phyloP scores from a whole-genome alignment of 1,140 invertebrate genomes.

The Eciton burchellii region DNA sequence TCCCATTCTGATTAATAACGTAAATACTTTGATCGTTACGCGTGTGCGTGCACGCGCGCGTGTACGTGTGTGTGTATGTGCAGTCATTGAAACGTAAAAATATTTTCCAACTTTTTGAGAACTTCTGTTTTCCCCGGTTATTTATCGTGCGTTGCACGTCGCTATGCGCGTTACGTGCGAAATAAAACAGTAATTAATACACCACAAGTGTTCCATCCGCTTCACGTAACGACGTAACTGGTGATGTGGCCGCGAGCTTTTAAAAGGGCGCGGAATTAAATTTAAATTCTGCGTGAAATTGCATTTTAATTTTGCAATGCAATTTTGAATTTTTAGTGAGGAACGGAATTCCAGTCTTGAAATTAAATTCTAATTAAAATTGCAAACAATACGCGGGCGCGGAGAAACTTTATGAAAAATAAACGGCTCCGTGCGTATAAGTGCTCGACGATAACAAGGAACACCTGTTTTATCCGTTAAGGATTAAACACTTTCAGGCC shows the following conservation, averaged over 20 bases:
- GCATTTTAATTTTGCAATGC: slow-evolving; percentile 62
- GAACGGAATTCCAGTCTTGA: slow-evolving; percentile 49
- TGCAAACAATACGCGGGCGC: slow-evolving; percentile 46
- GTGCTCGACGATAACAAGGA: slow-evolving; percentile 39
- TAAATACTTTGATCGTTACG: slow-evolving; percentile 56
- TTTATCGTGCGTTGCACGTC: slow-evolving; percentile 51
- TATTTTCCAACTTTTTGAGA: slow-evolving; percentile 38
- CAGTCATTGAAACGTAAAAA: slow-evolving; percentile 2
- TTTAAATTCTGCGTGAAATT: slow-evolving; percentile 62
- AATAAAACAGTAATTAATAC: slow-evolving; percentile 63
- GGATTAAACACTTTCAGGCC: slow-evolving; percentile 26
- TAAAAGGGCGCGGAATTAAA: slow-evolving; percentile 58
- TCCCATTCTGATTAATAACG: background rate
- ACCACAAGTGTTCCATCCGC: slow-evolving; percentile 62
- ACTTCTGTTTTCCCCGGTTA: slow-evolving; percentile 53
- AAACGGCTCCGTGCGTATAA: slow-evolving; percentile 32
- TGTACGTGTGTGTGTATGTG: background rate
- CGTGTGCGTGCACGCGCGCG: no score
- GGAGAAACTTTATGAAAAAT: slow-evolving; percentile 55
- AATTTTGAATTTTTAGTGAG: slow-evolving; percentile 58
- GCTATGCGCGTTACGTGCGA: slow-evolving; percentile 52
- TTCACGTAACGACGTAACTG: slow-evolving; percentile 59
- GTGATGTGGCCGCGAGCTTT: slow-evolving; percentile 57
- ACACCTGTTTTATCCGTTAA: slow-evolving; percentile 35
- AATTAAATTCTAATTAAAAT: slow-evolving; percentile 62